phyloP scores from a whole-genome alignment of 2,888 invertebrate species.

The Agrochola macilenta region DNA sequence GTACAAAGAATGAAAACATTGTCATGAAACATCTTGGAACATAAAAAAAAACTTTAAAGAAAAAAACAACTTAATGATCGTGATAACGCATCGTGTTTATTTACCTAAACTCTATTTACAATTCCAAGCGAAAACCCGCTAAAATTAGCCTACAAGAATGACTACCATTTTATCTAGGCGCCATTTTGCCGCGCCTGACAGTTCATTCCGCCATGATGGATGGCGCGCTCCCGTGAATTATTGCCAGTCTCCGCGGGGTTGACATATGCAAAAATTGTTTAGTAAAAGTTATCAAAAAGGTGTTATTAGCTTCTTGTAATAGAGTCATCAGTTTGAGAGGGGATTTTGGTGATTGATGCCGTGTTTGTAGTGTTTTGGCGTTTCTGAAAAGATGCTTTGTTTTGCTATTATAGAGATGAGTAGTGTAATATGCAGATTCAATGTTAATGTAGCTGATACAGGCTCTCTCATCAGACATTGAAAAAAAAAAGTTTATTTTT shows the following conservation, averaged over 20 bases:
- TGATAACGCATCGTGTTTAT: neutral
- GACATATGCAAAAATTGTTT: slow-evolving; percentile 91
- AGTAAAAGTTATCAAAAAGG: slow-evolving; percentile 87
- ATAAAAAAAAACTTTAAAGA: neutral
- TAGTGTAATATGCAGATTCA: neutral
- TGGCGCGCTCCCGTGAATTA: slow-evolving; percentile 84
- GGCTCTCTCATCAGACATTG: neutral
- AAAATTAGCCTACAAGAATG: slow-evolving; percentile 46
- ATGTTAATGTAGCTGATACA: neutral
- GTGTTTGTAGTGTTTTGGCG: slow-evolving; percentile 39
- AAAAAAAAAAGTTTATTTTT: neutral
- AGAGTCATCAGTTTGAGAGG: slow-evolving; percentile 77
- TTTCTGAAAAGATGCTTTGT: slow-evolving; percentile 38
- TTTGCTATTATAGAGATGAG: slow-evolving; percentile 23
- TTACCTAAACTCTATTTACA: slow-evolving; percentile 12
- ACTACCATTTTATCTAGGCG: slow-evolving; percentile 78
- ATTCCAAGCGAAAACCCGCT: slow-evolving; percentile 46
- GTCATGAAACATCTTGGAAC: too few species aligned
- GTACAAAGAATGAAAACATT: too few species aligned
- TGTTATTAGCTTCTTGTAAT: slow-evolving; percentile 83
- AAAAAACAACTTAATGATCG: neutral
- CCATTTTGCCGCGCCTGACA: slow-evolving; percentile 85
- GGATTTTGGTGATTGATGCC: slow-evolving; percentile 61
- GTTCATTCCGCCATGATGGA: slow-evolving; percentile 89
- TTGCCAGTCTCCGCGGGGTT: slow-evolving; percentile 82